Evolutionary conservation across 2,797 vertebrate genomes (phyloP).

Genomic region (Hipposideros larvatus): DNA sequence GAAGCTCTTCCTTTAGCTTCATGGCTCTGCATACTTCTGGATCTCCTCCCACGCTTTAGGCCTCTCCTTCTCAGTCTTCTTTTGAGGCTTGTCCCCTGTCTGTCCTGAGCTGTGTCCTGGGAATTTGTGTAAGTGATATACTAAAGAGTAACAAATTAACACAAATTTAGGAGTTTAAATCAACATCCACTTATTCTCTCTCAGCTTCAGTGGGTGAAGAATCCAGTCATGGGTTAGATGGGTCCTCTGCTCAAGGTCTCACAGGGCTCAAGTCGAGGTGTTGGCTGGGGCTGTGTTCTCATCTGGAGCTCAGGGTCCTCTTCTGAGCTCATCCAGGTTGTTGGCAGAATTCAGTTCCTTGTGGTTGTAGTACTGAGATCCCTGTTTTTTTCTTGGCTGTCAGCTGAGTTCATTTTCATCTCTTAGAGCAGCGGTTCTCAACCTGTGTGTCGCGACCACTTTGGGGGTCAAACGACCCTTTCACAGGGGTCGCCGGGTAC

Average conservation of each 20-base stretch:
- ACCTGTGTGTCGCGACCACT: no score
- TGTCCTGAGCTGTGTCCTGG: neutral
- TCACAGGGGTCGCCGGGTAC: no score
- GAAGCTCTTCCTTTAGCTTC: constrained; percentile 30
- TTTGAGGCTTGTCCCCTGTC: neutral
- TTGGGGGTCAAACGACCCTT: no score
- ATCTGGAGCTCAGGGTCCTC: neutral
- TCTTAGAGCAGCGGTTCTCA: neutral
- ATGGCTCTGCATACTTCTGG: neutral
- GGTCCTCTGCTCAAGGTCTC: constrained; percentile 5
- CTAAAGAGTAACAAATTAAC: neutral
- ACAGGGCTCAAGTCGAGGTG: neutral
- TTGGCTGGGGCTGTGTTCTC: neutral
- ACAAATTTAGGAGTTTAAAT: constrained; percentile 46
- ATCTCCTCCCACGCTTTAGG: neutral
- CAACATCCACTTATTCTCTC: neutral
- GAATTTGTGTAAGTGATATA: constrained; percentile 8
- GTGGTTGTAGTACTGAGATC: neutral
- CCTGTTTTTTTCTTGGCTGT: neutral
- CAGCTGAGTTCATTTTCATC: constrained; percentile 2
- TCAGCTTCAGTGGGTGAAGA: constrained; percentile 9
- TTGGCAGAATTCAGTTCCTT: constrained; percentile 29
- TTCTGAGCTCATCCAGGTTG: constrained; percentile 7
- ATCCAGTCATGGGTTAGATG: neutral
- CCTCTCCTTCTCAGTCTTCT: constrained; percentile 3